A percentile compares a stretch with the other conserved stretches of the same genome.
Evolutionary conservation across 2,797 vertebrate genomes (phyloP).

Genomic region (Pyrrhura leucotis): DNA sequence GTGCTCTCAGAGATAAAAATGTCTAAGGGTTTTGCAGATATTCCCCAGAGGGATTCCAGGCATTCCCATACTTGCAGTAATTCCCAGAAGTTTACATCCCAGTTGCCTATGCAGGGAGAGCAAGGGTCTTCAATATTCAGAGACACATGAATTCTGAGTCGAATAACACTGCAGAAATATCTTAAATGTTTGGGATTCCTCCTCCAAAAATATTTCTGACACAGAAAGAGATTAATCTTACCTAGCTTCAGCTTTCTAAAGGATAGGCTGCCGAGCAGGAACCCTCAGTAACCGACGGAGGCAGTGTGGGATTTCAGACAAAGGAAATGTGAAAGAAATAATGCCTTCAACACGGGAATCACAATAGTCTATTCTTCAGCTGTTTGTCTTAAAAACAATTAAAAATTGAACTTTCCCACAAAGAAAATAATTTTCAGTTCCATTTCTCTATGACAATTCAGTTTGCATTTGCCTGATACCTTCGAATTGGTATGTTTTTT

Average conservation of each 20-base stretch:
- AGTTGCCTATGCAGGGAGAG: not conserved
- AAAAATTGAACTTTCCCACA: not conserved
- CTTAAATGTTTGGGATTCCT: conserved; percentile 7
- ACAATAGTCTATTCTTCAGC: not conserved
- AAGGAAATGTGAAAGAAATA: not conserved
- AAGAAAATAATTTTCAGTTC: conserved; percentile 10
- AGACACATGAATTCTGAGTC: not conserved
- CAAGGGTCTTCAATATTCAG: not conserved
- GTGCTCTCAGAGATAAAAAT: conserved; percentile 32
- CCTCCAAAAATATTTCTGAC: not conserved
- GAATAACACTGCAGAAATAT: not conserved
- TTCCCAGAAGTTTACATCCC: not conserved
- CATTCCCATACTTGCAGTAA: conserved; percentile 14
- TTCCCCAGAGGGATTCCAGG: conserved; percentile 32
- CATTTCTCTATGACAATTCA: not conserved
- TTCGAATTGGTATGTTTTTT: not conserved
- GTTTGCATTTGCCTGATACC: not conserved
- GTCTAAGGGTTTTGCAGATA: conserved; percentile 26
- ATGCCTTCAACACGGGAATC: not conserved
- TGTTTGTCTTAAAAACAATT: conserved; percentile 14
- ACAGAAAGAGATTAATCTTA: not conserved
- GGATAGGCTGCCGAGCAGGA: not conserved
- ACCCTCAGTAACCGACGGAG: not conserved
- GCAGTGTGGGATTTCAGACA: not conserved
- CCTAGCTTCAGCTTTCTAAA: not conserved